Evolutionary conservation across 2,888 invertebrate genomes (phyloP), one percentile per base, ranked within the genome.

Genomic region (Eupithecia insigniata): DNA sequence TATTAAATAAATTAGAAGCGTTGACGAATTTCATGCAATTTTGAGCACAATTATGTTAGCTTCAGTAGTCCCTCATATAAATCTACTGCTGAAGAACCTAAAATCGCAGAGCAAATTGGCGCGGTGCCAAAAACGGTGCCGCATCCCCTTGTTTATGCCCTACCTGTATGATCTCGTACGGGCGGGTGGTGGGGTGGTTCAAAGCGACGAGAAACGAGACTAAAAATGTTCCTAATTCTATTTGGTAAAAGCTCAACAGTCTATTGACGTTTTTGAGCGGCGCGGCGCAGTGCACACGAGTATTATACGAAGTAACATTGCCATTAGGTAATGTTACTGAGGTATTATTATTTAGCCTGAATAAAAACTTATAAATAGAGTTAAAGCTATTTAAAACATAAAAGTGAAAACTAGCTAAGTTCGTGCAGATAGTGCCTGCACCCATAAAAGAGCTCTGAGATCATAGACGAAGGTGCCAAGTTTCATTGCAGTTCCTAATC

Each of bases 81-180:
- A 30, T 10, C 12, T 12, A 64, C 34, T 39, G 64, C 14, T 22
- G 16, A 14, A 26, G 34, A 39, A 34, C 36, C 22, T 34, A 26
- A 34, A 64, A 64, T 34, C 64, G 36, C 36, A 39, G 64, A 22
- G 22, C 39, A 22, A 26, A 36, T 67, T 75, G 73, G 76, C 76
- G 18, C 22, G 22, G 39, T 16, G 69, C 75, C 78, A 78, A 71
- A 43, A 12, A 61, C 60, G 55, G 22, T 72, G 73, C 69, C 71
- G 73, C 76, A 76, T 39, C 69, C 65, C 64, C 68, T 71, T 65
- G n/a, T 74, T 78, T 76, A 75, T 73, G 51, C 67, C 71, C 76
- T 73, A 76, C 78, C 76, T 76, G 78, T 78, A 55, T 26, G 75
- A 73, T 68, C 61, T 66, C 26, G 39, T 6, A 43, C 28, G 60